These are phyloP conservation scores for Synergus gifuensis DNA, from an alignment of 2,888 invertebrate species.

Conservation along the genomic window DNA sequence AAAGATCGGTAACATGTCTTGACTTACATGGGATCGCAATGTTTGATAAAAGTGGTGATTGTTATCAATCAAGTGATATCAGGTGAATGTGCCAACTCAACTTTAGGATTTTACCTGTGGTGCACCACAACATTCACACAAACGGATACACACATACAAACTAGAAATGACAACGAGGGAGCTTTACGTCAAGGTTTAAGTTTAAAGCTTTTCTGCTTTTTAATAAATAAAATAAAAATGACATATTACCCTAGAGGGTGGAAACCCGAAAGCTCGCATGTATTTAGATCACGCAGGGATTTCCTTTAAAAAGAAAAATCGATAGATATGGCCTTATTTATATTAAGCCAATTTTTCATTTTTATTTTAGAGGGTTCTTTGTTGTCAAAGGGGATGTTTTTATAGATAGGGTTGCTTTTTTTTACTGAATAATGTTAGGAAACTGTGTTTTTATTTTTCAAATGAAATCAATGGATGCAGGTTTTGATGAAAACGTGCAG, in stretches of 20 bases:
- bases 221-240: not conserved
- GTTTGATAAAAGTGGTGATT: conserved; percentile 19
- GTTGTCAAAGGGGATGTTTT: not conserved
- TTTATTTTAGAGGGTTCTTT: not conserved
- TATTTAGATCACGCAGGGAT: conserved; percentile 48
- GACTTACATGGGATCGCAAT: conserved; percentile 33
- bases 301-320: conserved; percentile 63
- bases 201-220: conserved; percentile 36
- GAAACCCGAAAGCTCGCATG: conserved; percentile 24
- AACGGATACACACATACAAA: conserved; percentile 30
- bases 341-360: not conserved
- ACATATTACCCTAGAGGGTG: conserved; percentile 43
- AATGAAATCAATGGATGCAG: conserved; percentile 24
- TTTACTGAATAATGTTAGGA: not conserved
- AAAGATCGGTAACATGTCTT: conserved; percentile 4
- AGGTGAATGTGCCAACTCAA: conserved; percentile 10
- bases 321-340: conserved; percentile 49
- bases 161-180: conserved; percentile 73
- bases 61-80: conserved; percentile 27
- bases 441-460: not conserved
- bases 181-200: conserved; percentile 74
- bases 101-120: not conserved
- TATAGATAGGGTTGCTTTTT: not conserved
- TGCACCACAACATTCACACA: conserved; percentile 21
- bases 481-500: conserved; percentile 22